Evolutionary conservation across 2,888 invertebrate species (phyloP).

Genomic region (Thysanoteuthis rhombus): DNA sequence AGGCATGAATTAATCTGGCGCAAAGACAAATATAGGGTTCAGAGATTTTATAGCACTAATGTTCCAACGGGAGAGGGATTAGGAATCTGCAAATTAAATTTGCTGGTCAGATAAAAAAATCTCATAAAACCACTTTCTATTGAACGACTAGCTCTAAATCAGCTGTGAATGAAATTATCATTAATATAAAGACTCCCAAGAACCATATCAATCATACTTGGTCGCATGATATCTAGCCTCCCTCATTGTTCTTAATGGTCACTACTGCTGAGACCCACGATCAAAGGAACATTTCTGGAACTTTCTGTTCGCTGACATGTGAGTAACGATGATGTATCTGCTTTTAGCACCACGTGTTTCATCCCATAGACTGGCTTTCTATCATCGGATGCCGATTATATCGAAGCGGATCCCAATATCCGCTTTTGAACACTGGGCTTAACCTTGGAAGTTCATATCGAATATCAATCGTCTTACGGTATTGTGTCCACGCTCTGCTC

Average conservation of each 20-base stretch:
- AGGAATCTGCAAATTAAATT: no score
- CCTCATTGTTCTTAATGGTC: not conserved
- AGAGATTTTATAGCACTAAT: no score
- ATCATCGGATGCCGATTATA: not conserved
- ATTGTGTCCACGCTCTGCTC: not conserved
- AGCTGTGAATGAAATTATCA: no score
- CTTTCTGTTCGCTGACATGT: not conserved
- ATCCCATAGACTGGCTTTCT: not conserved
- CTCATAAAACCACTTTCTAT: no score
- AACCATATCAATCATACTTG: not conserved
- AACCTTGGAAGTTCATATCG: constrained; percentile 12
- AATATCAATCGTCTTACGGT: not conserved
- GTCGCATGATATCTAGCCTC: not conserved
- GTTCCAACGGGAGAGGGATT: no score
- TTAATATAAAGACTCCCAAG: no score
- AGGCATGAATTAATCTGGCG: no score
- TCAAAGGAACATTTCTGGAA: not conserved
- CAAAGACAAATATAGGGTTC: no score
- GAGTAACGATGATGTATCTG: not conserved
- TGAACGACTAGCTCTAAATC: no score
- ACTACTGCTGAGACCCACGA: not conserved
- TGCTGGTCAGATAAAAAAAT: no score
- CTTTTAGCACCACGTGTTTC: not conserved
- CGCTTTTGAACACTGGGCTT: not conserved
- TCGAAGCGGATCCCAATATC: not conserved